These are phyloP conservation scores for Colossoma macropomum DNA, from an alignment of 2,113 vertebrate species.

Conservation along the genomic window DNA sequence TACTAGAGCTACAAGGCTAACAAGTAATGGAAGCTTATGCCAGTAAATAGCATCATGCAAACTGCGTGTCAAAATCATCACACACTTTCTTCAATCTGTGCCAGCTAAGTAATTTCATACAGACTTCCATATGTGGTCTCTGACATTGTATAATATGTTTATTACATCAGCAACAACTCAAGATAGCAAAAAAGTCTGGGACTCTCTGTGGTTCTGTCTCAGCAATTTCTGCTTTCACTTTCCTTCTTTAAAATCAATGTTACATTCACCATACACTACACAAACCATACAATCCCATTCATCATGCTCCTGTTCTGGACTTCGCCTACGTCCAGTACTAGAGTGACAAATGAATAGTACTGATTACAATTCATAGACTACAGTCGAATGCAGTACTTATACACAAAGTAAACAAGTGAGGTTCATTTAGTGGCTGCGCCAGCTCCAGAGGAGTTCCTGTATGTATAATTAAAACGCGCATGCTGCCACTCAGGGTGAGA, in stretches of 20 bases:
- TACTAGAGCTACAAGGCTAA: too few species aligned
- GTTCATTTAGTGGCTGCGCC: constrained; percentile 71
- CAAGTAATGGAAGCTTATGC: too few species aligned
- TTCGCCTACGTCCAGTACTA: background rate
- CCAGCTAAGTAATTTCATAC: too few species aligned
- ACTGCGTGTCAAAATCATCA: too few species aligned
- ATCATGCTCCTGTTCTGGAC: constrained; percentile 1
- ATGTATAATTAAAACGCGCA: constrained; percentile 79
- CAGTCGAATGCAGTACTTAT: constrained; percentile 4
- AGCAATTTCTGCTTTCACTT: background rate
- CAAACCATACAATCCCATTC: background rate
- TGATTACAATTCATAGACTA: constrained; percentile 42
- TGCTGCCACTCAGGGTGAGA: constrained; percentile 63
- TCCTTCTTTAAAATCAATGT: background rate
- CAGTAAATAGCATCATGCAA: too few species aligned
- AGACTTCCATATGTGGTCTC: too few species aligned
- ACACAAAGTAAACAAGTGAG: constrained; percentile 28
- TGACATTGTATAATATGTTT: too few species aligned
- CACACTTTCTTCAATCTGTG: too few species aligned
- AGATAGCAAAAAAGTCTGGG: too few species aligned
- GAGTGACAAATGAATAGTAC: constrained; percentile 11
- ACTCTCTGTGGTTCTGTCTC: background rate
- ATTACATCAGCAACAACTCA: too few species aligned
- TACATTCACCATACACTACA: background rate
- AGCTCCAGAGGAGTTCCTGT: constrained; percentile 70